Evolutionary conservation across 2,888 invertebrate species (phyloP).

Genomic region (Xestia sexstrigata): DNA sequence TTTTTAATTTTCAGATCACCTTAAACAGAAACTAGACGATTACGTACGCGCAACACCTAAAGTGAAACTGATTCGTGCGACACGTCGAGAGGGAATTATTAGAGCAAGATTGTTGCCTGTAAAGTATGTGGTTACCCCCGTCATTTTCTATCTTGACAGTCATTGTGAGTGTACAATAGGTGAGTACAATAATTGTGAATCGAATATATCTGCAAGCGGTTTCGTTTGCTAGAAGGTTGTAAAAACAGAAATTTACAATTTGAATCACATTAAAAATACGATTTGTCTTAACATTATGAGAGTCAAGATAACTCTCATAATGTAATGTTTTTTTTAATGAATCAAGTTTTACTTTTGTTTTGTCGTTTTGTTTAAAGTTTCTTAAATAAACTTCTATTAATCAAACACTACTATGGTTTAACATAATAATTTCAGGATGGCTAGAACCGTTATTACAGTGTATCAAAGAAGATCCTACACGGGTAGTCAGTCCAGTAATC

Average conservation of each 20-base stretch:
- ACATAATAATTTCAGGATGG: conserved; percentile 92
- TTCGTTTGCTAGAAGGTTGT: not conserved
- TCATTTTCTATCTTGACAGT: conserved; percentile 98
- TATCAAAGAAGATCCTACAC: conserved; percentile 93
- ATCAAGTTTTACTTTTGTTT: not conserved
- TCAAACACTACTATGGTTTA: not conserved
- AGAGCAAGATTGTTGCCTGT: conserved; percentile 97
- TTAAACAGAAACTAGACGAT: conserved; percentile 95
- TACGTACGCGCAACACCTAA: conserved; percentile 96
- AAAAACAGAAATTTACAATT: not conserved
- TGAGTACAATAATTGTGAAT: conserved; percentile 67
- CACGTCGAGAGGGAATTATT: conserved; percentile 97
- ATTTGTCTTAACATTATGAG: not conserved
- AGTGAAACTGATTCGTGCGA: conserved; percentile 95
- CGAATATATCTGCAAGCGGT: not conserved
- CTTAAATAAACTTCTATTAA: not conserved
- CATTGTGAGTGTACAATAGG: conserved; percentile 98
- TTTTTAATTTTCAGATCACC: conserved; percentile 92
- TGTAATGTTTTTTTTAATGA: not conserved
- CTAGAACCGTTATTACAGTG: conserved; percentile 96
- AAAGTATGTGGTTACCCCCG: conserved; percentile 93
- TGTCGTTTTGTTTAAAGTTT: not conserved
- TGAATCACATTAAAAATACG: not conserved
- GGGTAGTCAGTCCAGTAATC: conserved; percentile 97
- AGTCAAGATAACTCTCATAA: not conserved